Evolutionary conservation across 2,888 invertebrate species (phyloP).

Genomic region (Drosophila prolongata): DNA sequence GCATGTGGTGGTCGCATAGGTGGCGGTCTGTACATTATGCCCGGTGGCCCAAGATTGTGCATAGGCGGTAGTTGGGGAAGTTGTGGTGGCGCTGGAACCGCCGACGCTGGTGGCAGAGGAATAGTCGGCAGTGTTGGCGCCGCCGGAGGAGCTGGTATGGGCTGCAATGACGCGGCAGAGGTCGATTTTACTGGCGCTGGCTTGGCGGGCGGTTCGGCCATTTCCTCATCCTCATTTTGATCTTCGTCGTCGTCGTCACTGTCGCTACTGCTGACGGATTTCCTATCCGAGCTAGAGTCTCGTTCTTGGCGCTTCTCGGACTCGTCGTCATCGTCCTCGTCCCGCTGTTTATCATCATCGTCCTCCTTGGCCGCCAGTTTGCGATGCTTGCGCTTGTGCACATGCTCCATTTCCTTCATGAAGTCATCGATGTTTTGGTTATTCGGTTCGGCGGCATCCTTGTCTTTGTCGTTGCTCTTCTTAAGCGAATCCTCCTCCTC

Average conservation of each 20-base stretch:
- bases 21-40: slow-evolving; percentile 87
- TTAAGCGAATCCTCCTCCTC: slow-evolving; percentile 6
- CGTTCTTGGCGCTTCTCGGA: slow-evolving; percentile 5
- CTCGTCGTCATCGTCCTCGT: slow-evolving; percentile 49
- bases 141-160: slow-evolving; percentile 62
- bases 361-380: slow-evolving; percentile 86
- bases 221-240: slow-evolving; percentile 48
- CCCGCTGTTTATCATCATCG: slow-evolving; percentile 58
- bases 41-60: slow-evolving; percentile 83
- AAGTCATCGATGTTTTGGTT: slow-evolving; percentile 94
- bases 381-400: slow-evolving; percentile 89
- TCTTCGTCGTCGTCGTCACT: slow-evolving; percentile 47
- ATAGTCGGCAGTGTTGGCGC: slow-evolving; percentile 66
- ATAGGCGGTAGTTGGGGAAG: slow-evolving; percentile 83
- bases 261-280: slow-evolving; percentile 42
- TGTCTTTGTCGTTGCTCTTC: slow-evolving; percentile 22
- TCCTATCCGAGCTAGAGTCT: slow-evolving; percentile 46
- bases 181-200: slow-evolving; percentile 5
- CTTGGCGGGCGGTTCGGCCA: slow-evolving; percentile 37
- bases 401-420: slow-evolving; percentile 96
- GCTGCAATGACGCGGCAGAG: slow-evolving; percentile 23
- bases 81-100: slow-evolving; percentile 66
- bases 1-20: slow-evolving; percentile 85
- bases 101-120: slow-evolving; percentile 66
- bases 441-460: slow-evolving; percentile 25